Base-by-base conservation (phyloP, 2,888 invertebrate genomes). In the Selenia dentaria region DNA sequence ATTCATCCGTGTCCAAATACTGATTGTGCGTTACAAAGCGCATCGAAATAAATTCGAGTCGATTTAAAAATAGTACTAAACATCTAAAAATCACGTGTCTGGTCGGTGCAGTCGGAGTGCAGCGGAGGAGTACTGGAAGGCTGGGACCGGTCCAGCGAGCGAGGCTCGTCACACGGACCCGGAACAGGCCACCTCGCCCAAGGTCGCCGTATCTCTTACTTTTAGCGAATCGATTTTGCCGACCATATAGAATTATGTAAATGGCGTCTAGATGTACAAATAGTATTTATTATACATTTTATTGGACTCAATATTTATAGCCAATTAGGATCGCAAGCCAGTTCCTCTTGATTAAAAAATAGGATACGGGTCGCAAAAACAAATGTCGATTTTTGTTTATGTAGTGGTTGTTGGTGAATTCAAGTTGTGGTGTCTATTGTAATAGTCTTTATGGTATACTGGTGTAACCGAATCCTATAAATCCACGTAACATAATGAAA, bases 191-290 rank as follows among this genome's bases (percentile, higher is more conserved):
- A 68, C 74, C 70, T 62, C 61, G 70, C 59, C 67, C 87, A 88
- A 88, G 89, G 89, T 79, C 83, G 70, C 68, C 52, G 74, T 80
- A 79, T 83, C 74, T 80, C 63, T 83, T 79, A 79, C 78, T 80
- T 79, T 74, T 76, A 79, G 66, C 59, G 56, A 67, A 33, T 60
- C 65, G 66, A 64, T 61, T 63, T 66, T 55, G 32, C 47, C 47
- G 40, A 28, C 48, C 47, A 48, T 51, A 60, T 54, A 51, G 51
- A 53, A 60, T 59, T 61, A 61, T 59, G 59, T 48, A 54, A 57
- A 58, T 58, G 29, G 25, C 34, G 56, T 54, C 56, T 60, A 53
- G 52, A 57, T 60, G 52, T 45, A 44, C 52, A 54, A 54, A 54
- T 48, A 56, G 40, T 36, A 49, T 54, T 48, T 52, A 56, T 38